Evolutionary conservation across 2,888 invertebrate species (phyloP).

Genomic region (Rhamnusium bicolor): DNA sequence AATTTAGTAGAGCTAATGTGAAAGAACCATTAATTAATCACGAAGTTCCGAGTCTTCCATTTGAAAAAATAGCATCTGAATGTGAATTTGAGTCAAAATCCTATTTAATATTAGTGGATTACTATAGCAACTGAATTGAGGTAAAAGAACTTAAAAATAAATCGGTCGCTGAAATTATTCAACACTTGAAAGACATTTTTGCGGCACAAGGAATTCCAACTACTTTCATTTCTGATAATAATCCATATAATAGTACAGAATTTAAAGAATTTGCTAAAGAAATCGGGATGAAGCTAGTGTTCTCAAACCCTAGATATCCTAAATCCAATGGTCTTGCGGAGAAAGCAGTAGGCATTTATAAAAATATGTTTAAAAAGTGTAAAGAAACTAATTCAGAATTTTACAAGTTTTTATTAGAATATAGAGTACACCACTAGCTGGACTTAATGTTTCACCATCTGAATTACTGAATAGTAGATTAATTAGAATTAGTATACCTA

Average conservation of each 20-base stretch:
- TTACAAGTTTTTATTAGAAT: slow-evolving; percentile 38
- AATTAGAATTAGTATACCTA: slow-evolving; percentile 23
- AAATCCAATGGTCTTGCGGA: slow-evolving; percentile 47
- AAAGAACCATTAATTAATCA: slow-evolving; percentile 48
- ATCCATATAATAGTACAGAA: slow-evolving; percentile 45
- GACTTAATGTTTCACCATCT: slow-evolving; percentile 36
- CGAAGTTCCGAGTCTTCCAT: slow-evolving; percentile 43
- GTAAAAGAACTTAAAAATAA: slow-evolving; percentile 8
- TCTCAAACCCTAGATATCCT: slow-evolving; percentile 46
- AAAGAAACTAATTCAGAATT: slow-evolving; percentile 32
- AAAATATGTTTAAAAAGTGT: slow-evolving; percentile 38
- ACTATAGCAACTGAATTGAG: slow-evolving; percentile 43
- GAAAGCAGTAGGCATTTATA: slow-evolving; percentile 48
- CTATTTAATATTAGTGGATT: slow-evolving; percentile 46
- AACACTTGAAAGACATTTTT: slow-evolving; percentile 45
- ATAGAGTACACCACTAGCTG: slow-evolving; percentile 37
- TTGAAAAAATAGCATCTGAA: no score
- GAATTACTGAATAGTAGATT: slow-evolving; percentile 35
- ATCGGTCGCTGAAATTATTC: slow-evolving; percentile 8
- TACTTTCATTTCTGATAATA: slow-evolving; percentile 47
- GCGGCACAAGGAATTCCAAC: slow-evolving; percentile 43
- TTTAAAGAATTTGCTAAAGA: slow-evolving; percentile 45
- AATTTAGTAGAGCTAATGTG: slow-evolving; percentile 33
- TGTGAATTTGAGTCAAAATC: slow-evolving; percentile 20
- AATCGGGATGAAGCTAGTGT: slow-evolving; percentile 37